These are phyloP conservation scores for Euproctis similis DNA, from an alignment of 2,888 invertebrate species.

Conservation along the genomic window DNA sequence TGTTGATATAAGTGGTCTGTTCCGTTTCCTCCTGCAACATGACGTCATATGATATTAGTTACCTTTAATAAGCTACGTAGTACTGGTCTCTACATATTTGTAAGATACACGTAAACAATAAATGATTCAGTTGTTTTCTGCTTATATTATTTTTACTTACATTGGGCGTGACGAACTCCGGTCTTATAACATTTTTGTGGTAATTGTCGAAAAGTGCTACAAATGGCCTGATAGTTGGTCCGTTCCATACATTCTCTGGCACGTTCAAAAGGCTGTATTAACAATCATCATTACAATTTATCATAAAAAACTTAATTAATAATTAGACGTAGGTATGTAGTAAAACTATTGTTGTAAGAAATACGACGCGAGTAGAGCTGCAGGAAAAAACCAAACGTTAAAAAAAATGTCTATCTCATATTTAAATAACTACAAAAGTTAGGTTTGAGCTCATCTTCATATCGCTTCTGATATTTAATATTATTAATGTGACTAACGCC, in stretches of 20 bases:
- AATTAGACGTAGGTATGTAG: too few relatives aligned
- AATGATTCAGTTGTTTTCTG: constrained; percentile 20
- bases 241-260: constrained; percentile 77
- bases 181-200: constrained; percentile 78
- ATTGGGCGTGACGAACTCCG: constrained; percentile 79
- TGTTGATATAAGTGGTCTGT: constrained; percentile 81
- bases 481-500: too few relatives aligned
- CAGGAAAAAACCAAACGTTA: too few relatives aligned
- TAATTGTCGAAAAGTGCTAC: constrained; percentile 86
- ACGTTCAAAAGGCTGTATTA: constrained; percentile 79
- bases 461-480: too few relatives aligned
- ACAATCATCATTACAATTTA: too few relatives aligned
- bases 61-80: constrained; percentile 24
- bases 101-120: constrained; percentile 6
- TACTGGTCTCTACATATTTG: constrained; percentile 20
- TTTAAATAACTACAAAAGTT: too few relatives aligned
- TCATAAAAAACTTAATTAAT: too few relatives aligned
- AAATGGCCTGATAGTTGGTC: constrained; percentile 81
- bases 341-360: too few relatives aligned
- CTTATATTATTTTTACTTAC: constrained; percentile 48
- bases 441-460: too few relatives aligned
- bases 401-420: too few relatives aligned
- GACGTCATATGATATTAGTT: constrained; percentile 39
- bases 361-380: too few relatives aligned
- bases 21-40: constrained; percentile 79